Evolutionary conservation across 2,797 vertebrate species (phyloP), one percentile per base, ranked within the genome.

Genomic region (Semotilus atromaculatus): DNA sequence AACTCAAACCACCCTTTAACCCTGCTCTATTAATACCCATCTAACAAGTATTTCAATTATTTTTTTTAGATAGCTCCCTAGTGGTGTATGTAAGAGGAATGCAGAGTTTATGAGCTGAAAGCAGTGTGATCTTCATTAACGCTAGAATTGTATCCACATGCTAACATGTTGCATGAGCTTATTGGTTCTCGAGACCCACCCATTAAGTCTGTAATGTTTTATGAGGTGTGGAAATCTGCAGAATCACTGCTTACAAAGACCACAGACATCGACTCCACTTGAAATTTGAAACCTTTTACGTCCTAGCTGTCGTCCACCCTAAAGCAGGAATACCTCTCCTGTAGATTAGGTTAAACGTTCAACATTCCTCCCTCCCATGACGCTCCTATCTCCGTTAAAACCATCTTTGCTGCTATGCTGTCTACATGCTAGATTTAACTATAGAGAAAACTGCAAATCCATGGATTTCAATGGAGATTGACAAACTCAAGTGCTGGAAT

Each of bases 151-250:
- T 51, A 23, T 74, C 67, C 23, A 55, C 51, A 67, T 88, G 62
- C 10, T 82, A 81, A 70, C 75, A 53, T 88, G 68, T 79, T 86
- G 94, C 92, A 95, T 94, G 93, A 85, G 40, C 74, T 84, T 80
- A n/a, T 85, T 86, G 66, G 80, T 86, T 55, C 81, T 74, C 10
- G 62, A 70, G 0, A 40, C 31, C 76, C 26, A 73, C 71, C 75
- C 48, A 60, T 75, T 23, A 23, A 53, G 81, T 83, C 45, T 83
- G 18, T 76, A 68, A 68, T 29, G 34, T 75, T 80, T 73, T 29
- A 53, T 62, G 45, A 86, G 73, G 34, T 7, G 73, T 58, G 45
- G 19, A 83, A 66, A 64, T 23, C 58, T 48, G 13, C 7, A 10
- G 11, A 36, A 48, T 36, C 21, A 26, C 62, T 34, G 38, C 68